Base-by-base conservation (phyloP, 2,797 vertebrate species). In the Xerus rutilus region DNA sequence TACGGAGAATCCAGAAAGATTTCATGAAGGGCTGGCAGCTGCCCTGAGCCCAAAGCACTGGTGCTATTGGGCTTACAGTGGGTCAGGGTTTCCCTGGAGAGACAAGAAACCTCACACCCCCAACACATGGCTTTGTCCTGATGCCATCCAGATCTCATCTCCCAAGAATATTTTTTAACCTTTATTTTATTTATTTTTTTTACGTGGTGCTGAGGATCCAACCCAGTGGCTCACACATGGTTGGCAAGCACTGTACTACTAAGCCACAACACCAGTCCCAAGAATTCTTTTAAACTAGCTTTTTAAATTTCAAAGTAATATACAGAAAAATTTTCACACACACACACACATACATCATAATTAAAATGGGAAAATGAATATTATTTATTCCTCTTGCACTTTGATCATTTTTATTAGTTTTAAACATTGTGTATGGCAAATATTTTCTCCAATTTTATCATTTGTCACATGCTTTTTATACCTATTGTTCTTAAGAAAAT, bases 401-500 rank as follows among this genome's bases (percentile, higher is more conserved):
- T 84, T 79, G 86, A 11, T 74, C 64, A 65, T 65, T 93, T 83
- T 88, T 4, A 59, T 43, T 90, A 73, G 13, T 28, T 86, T 87
- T 52, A 93, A 30, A 88, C 45, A 4, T 25, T 62, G 39, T 43
- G 32, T 65, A 11, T 64, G 87, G n/a, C 73, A 92, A 52, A 84
- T 87, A 73, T 72, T 93, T 57, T 94, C 85, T 73, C 65, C n/a
- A 70, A 1, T 76, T 90, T 78, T 64, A 74, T 69, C 30, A 45
- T 81, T 69, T 78, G 7, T 72, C 64, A 79, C 83, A 45, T 81
- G 69, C 7, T 87, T 70, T 95, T 92, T 93, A 70, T 4, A 70
- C 45, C 85, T 89, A 5, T 93, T 87, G 43, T 95, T 84, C 74
- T 95, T 45, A 79, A 73, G 88, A 89, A 95, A 94, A 93, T 69